These are phyloP conservation scores for Tupaia tana DNA, from an alignment of 2,113 vertebrate genomes.

Conservation along the genomic window DNA sequence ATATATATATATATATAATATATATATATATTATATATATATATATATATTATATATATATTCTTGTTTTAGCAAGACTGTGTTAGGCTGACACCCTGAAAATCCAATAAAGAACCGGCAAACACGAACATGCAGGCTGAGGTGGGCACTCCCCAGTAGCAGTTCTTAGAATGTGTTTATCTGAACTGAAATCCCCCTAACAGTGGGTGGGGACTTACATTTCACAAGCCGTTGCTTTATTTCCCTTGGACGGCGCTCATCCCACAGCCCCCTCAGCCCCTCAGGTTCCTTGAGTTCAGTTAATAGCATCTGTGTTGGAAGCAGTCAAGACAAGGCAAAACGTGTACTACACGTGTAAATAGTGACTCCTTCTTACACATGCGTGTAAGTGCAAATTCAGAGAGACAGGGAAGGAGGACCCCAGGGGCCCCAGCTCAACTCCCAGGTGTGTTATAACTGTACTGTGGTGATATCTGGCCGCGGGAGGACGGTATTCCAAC, in stretches of 20 bases:
- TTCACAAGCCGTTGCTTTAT: background rate
- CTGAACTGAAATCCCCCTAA: constrained; percentile 43
- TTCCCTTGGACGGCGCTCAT: background rate
- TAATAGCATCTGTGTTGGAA: background rate
- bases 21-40: too few species aligned
- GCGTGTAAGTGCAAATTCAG: background rate
- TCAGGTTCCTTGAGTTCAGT: background rate
- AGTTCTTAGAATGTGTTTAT: constrained; percentile 43
- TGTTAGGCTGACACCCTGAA: background rate
- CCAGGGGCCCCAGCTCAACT: background rate
- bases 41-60: too few species aligned
- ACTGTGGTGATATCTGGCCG: background rate
- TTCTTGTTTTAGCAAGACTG: background rate
- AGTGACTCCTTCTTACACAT: background rate
- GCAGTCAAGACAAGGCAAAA: background rate
- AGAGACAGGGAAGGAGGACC: background rate
- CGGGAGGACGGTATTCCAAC: background rate
- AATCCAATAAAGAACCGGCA: background rate
- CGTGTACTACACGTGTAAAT: background rate
- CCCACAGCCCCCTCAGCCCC: background rate
- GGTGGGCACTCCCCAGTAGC: background rate
- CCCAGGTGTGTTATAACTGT: background rate
- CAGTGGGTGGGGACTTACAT: background rate
- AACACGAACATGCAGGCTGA: background rate
- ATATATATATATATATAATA: too few species aligned